These are phyloP conservation scores for Scaptomyza flava DNA, from an alignment of 2,888 invertebrate genomes.

Conservation along the genomic window DNA sequence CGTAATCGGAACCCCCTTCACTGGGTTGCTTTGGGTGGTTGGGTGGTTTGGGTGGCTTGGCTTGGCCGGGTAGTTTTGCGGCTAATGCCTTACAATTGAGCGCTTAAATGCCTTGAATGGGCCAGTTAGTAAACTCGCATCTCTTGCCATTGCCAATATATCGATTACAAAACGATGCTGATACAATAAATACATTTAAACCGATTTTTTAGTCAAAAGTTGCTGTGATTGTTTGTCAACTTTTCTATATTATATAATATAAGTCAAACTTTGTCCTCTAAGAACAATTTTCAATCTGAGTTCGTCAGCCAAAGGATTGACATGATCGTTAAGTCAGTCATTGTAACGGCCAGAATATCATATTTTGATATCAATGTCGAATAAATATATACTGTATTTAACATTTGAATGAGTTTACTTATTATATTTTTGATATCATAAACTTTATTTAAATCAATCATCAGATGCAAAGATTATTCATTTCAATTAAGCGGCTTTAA, in stretches of 20 bases:
- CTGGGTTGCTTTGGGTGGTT: slow-evolving; percentile 7
- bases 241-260: too few species aligned
- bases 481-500: slow-evolving; percentile 1
- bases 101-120: slow-evolving; percentile 72
- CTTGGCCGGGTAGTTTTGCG: slow-evolving; percentile 35
- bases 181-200: neutral
- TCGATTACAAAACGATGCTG: slow-evolving; percentile 50
- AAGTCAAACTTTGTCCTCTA: too few species aligned
- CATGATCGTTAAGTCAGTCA: too few species aligned
- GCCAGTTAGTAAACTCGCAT: slow-evolving; percentile 46
- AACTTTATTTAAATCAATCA: neutral
- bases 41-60: neutral
- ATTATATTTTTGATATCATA: too few species aligned
- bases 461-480: slow-evolving; percentile 10
- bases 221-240: too few species aligned
- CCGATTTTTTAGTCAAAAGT: too few species aligned
- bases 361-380: too few species aligned
- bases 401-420: too few species aligned
- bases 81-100: slow-evolving; percentile 53
- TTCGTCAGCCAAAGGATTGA: too few species aligned
- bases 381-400: too few species aligned
- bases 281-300: too few species aligned
- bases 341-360: too few species aligned
- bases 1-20: slow-evolving; percentile 48
- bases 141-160: slow-evolving; percentile 31